Evolutionary conservation across 2,113 vertebrate species (phyloP).

Genomic region (Piaya cayana): DNA sequence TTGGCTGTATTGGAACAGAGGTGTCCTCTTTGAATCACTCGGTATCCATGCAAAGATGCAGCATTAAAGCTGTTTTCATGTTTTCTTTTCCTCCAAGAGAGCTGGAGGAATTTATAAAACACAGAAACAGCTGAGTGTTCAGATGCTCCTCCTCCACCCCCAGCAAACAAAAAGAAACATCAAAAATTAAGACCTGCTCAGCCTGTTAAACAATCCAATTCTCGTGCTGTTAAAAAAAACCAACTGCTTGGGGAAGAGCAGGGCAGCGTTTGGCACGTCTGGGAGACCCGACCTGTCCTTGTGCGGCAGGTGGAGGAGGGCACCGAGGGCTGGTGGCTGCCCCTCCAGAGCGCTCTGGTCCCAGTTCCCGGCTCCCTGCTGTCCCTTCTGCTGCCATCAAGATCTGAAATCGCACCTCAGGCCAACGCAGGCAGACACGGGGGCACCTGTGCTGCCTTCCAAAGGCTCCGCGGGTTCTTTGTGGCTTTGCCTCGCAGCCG

Average conservation of each 20-base stretch:
- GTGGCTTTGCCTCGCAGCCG: no score
- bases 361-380: accelerated
- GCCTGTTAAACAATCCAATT: no score
- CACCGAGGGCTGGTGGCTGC: neutral
- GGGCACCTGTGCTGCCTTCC: neutral
- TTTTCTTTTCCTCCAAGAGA: neutral
- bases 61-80: accelerated
- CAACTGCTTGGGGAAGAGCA: neutral
- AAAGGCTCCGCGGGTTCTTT: neutral
- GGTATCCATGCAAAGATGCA: neutral
- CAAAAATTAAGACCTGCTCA: no score
- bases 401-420: neutral
- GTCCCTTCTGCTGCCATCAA: accelerated
- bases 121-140: neutral
- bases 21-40: neutral
- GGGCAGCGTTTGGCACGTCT: neutral
- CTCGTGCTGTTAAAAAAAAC: neutral
- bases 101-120: neutral
- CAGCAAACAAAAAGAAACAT: no score
- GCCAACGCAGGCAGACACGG: neutral
- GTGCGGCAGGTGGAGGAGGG: neutral
- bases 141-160: neutral
- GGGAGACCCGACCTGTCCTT: accelerated
- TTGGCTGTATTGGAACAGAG: neutral
- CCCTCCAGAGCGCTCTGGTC: no score